phyloP scores from a whole-genome alignment of 2,113 vertebrate genomes.

The Syngnathus scovelli region DNA sequence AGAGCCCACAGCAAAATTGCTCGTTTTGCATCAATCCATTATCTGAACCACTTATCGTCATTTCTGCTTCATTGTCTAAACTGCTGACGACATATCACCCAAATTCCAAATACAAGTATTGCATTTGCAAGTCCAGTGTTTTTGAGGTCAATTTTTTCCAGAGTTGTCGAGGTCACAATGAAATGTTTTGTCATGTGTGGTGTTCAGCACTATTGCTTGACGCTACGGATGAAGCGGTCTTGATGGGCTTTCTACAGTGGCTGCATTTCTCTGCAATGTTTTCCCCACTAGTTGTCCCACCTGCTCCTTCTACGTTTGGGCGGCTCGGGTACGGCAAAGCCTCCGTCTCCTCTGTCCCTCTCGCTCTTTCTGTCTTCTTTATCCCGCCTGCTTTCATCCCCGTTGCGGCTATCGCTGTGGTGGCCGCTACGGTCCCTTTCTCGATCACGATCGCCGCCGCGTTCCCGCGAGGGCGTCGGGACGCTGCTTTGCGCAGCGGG shows the following conservation, averaged over 20 bases:
- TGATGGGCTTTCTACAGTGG: constrained; percentile 51
- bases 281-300: constrained; percentile 91
- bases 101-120: background rate
- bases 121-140: background rate
- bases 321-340: constrained; percentile 89
- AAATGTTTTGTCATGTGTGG: background rate
- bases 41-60: background rate
- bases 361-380: constrained; percentile 46
- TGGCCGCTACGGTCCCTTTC: constrained; percentile 45
- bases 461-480: constrained; percentile 55
- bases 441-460: constrained; percentile 65
- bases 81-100: background rate
- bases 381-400: constrained; percentile 44
- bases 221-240: constrained; percentile 29
- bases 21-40: background rate
- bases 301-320: constrained; percentile 95
- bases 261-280: constrained; percentile 24
- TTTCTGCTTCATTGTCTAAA: background rate
- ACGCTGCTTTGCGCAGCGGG: constrained; percentile 43
- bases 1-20: background rate
- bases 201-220: constrained; percentile 26
- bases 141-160: background rate
- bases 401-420: constrained; percentile 53
- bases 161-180: background rate
- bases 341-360: constrained; percentile 74